Evolutionary conservation across 2,797 vertebrate genomes (phyloP), one percentile per base, ranked within the genome.

Genomic region (Cryptoprocta ferox): DNA sequence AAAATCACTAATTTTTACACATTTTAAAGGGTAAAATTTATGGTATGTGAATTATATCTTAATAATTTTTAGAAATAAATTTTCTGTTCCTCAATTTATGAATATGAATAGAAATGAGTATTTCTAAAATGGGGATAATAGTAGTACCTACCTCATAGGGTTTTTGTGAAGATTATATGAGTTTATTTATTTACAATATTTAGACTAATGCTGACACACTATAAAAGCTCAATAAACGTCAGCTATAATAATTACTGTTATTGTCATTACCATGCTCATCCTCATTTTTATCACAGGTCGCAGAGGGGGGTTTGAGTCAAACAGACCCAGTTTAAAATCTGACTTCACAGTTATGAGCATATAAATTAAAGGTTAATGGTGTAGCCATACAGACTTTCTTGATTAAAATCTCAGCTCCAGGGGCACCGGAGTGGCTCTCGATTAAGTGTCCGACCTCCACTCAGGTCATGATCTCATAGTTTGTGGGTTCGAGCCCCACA

Each of bases 91-190:
- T 91, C 89, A 81, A 6, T 82, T 91, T 91, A 86, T 94, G n/a
- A 87, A 61, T 87, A 80, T 63, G 50, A 90, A 84, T 53, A 81
- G 35, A 95, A 95, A 56, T 61, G 37, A 56, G 45, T 75, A 83
- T 87, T 91, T 96, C 32, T 89, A 95, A 81, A 59, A 24, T 59
- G 56, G 56, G 56, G 56, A 59, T 59, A 59, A 56, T 13, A 59
- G 13, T 70, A 73, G 65, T 80, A 73, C 53, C 18, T 26, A 81
- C 28, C 30, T 95, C n/a, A 76, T 56, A 83, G 37, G 63, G 30
- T 61, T 91, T 83, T 87, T 82, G 14, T 90, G 61, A 93, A 92
- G 86, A 95, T 88, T 91, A 95, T 91, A 75, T 91, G 26, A 94
- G 39, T 53, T 68, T 28, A 78, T 70, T 94, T 90, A 37, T 63